Evolutionary conservation across 2,888 invertebrate genomes (phyloP), one percentile per base, ranked within the genome.

Genomic region (Nemurella pictetii): DNA sequence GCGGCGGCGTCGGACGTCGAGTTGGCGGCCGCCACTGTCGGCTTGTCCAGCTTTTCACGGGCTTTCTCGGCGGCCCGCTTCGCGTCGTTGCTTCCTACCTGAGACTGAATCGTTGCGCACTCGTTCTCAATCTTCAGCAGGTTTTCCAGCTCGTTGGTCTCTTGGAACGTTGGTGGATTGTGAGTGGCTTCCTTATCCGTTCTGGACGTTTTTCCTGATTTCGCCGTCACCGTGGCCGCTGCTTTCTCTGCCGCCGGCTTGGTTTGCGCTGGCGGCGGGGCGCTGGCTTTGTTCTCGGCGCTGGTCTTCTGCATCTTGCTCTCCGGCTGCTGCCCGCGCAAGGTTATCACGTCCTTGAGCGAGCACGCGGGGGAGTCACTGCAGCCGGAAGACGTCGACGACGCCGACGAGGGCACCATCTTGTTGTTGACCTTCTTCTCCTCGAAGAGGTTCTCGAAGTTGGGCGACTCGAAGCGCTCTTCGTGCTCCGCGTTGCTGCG

Each of bases 401-500:
- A 85, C 20, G 74, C 72, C 4, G 85, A 85, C 27, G 85, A 83
- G 15, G 85, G 81, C 7, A 80, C 27, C 29, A 84, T 28, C 83
- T 86, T 85, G 35, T 77, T 80, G 80, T 90, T 90, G n/a, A 94
- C 93, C 88, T 95, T 94, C 89, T 96, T 96, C 88, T 96, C 96
- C 88, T 96, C 95, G 89, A 96, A 96, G 0, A 96, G 91, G 90
- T 96, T 96, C 89, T 96, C 96, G 88, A 96, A 96, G 83, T 95
- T 94, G 75, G 95, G 95, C 35, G 95, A 94, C 88, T 96, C 96
- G 88, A 91, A 91, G 85, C 89, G 89, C 87, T 96, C 96, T 88
- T 88, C 88, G 84, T 95, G 94, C 85, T 92, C 91, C 86, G 94
- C 94, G 86, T 93, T 93, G 9, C 90, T 90, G 84, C 93, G 91